A percentile compares a stretch with the other conserved stretches of the same genome.
These are phyloP conservation scores for Megalops atlanticus DNA, from an alignment of 2,113 vertebrate genomes.

Conservation along the genomic window DNA sequence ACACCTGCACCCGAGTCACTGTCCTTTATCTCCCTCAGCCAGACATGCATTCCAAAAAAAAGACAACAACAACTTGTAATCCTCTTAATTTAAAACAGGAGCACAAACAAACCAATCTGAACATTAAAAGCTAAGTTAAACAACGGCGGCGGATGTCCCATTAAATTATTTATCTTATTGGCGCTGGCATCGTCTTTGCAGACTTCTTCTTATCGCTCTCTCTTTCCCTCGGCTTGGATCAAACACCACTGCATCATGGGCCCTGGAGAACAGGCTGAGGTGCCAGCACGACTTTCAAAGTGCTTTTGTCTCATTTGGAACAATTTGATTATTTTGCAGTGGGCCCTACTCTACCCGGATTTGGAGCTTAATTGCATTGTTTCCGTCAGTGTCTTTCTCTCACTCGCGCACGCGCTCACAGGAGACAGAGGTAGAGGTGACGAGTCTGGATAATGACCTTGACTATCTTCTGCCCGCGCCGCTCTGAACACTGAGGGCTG, in stretches of 20 bases:
- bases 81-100: slow-evolving; percentile 64
- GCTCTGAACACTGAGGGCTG: slow-evolving; percentile 50
- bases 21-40: slow-evolving; percentile 63
- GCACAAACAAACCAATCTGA: slow-evolving; percentile 37
- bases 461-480: slow-evolving; percentile 51
- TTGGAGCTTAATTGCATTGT: neutral
- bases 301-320: neutral
- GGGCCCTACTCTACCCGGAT: too few relatives aligned
- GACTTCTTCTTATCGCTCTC: neutral
- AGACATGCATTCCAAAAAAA: slow-evolving; percentile 53
- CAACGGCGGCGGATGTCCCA: slow-evolving; percentile 44
- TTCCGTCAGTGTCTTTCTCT: neutral
- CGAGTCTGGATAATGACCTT: slow-evolving; percentile 58
- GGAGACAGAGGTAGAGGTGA: slow-evolving; percentile 13
- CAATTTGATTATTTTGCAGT: slow-evolving; percentile 1
- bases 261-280: neutral
- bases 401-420: neutral
- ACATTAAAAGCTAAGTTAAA: slow-evolving; percentile 52
- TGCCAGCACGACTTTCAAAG: neutral
- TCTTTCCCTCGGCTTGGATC: neutral
- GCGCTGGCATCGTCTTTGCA: slow-evolving; percentile 31
- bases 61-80: slow-evolving; percentile 68
- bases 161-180: slow-evolving; percentile 39
- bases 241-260: neutral
- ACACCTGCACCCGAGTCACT: slow-evolving; percentile 45